Base-by-base conservation (phyloP, 2,888 invertebrate species). In the Volucella bombylans region DNA sequence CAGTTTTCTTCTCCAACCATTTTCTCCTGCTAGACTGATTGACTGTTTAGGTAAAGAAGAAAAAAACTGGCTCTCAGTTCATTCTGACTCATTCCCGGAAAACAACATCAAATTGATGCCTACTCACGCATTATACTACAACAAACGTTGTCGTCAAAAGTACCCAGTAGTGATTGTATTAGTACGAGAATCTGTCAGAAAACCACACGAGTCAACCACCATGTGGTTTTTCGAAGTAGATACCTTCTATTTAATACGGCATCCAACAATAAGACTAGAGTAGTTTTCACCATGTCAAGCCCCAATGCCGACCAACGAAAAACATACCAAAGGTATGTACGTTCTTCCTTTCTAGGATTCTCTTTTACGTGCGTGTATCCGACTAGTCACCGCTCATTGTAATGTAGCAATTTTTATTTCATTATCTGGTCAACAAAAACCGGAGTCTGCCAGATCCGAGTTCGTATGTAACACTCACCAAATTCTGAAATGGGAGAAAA, bases 401-500 rank as follows among this genome's bases (percentile, higher is more conserved):
- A 83, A 80, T 83, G 69, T 69, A 83, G 74, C 62, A 69, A 69
- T 79, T 79, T 83, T 80, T 68, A 52, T 78, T 73, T 73, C 64
- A 82, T 83, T 83, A 78, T 74, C 80, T 74, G 41, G 59, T 52
- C 14, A 14, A 6, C 8, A 8, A 6, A 14, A 8, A 14, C 49
- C 14, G 15, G 49, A 31, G 31, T 31, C 31, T 31, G 6, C 6
- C 31, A 31, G 4, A 31, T 6, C 6, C 6, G 31, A 31, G 2
- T 31, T 31, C 31, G 31, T 31, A 31, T 31, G 31, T 31, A 31
- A 31, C 31, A 31, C 31, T 31, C 6, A 31, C 31, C 6, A 31
- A 6, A 31, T 31, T 31, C 31, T 6, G 6, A 6, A 31, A 6
- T 31, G 6, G 31, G 31, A 31, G 31, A 1, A 31, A 31, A 31